phyloP scores from a whole-genome alignment of 2,113 vertebrate genomes.

The Archocentrus centrarchus region DNA sequence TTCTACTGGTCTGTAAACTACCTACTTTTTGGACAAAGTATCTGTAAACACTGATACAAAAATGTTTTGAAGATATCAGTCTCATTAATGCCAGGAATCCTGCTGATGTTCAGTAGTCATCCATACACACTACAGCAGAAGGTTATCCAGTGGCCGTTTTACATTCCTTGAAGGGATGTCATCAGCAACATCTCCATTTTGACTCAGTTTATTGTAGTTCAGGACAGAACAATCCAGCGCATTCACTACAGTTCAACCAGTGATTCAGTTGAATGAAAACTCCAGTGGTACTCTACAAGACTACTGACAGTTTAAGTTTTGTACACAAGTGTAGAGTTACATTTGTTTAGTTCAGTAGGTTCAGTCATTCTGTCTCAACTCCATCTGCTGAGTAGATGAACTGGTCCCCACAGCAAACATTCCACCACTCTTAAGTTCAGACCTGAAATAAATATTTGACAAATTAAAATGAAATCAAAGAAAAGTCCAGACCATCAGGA shows the following conservation, averaged over 20 bases:
- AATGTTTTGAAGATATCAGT: not conserved
- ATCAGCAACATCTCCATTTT: not conserved
- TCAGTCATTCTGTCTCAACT: not conserved
- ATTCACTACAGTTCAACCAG: not conserved
- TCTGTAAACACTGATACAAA: conserved; percentile 2
- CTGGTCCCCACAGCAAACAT: not conserved
- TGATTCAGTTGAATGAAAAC: not conserved
- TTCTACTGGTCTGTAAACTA: conserved; percentile 64
- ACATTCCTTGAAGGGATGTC: not conserved
- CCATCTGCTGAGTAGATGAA: not conserved
- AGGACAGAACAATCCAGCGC: not conserved
- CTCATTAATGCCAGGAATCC: not conserved
- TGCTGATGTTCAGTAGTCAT: not conserved
- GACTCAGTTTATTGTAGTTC: not conserved
- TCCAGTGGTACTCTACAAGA: not conserved
- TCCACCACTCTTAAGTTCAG: not conserved
- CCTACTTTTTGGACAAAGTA: conserved; percentile 31
- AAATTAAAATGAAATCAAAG: conserved; percentile 2
- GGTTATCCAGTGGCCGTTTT: not conserved
- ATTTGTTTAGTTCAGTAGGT: not conserved
- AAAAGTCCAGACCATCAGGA: not conserved
- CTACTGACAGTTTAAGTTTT: not conserved
- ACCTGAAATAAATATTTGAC: conserved; percentile 6
- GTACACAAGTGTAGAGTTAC: not conserved
- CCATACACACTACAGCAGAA: not conserved